Evolutionary conservation across 2,888 invertebrate genomes (phyloP), one percentile per base, ranked within the genome.

Genomic region (Zele albiditarsus): DNA sequence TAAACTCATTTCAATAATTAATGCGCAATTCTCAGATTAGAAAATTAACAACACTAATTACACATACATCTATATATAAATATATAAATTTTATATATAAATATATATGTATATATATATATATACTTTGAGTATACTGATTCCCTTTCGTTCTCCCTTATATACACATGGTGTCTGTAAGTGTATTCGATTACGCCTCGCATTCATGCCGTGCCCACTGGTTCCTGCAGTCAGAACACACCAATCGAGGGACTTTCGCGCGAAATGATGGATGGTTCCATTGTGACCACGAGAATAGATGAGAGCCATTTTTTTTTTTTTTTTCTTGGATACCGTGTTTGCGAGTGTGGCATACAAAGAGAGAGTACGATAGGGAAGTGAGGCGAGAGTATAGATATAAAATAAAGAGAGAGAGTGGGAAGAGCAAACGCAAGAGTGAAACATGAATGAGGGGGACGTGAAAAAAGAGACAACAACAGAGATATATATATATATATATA

Each of bases 241-340:
- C 74, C 70, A 74, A 71, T 71, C 53, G 70, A 70, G 67, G 69
- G 73, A 67, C 85, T 87, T 85, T 85, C 84, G 82, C 84, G 83
- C 84, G 81, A 86, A 86, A 89, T 89, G 89, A 89, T 89, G 85
- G 89, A 89, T 89, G 87, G 88, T 87, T 89, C 87, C 84, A 89
- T 89, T 89, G 89, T 89, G 84, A 82, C 79, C 75, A 75, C 76
- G 62, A 67, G 71, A 78, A 70, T 58, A 33, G 25, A 60, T 70
- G 70, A 28, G 38, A 65, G 62, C 60, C 58, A 73, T 73, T 73
- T 67, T 65, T 70, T 70, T 46, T 63, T 53, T 65, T 27, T 33
- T 58, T 28, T 49, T 68, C 62, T 16, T 60, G n/a, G 20, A 38
- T 70, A 62, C 23, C 42, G 27, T 62, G 28, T 28, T 27, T 62